phyloP scores from a whole-genome alignment of 2,797 vertebrate species.

The Crenichthys baileyi region DNA sequence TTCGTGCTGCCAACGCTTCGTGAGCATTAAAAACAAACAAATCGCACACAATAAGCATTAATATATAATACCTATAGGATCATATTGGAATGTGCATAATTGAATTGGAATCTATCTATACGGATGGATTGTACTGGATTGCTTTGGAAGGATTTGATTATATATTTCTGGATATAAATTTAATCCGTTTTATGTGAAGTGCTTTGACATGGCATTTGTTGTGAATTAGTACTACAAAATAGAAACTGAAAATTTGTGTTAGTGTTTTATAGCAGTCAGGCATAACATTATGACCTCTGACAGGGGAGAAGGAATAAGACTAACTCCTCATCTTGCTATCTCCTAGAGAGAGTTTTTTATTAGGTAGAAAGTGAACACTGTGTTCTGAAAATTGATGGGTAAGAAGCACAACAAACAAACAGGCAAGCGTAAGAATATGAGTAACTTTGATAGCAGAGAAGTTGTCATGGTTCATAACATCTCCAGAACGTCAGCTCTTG shows the following conservation, averaged over 20 bases:
- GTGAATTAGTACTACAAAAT: background rate
- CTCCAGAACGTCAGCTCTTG: background rate
- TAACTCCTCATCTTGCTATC: background rate
- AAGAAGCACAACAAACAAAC: background rate
- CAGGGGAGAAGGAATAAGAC: background rate
- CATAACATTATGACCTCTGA: background rate
- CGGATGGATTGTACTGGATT: too few species aligned
- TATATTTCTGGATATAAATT: background rate
- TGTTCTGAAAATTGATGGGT: background rate
- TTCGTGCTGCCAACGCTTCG: slow-evolving; percentile 2
- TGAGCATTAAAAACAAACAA: background rate
- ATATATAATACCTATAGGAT: background rate
- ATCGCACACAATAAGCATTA: background rate
- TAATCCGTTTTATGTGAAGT: background rate
- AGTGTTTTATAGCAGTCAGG: background rate
- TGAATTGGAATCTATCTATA: background rate
- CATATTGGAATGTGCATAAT: background rate
- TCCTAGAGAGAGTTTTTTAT: background rate
- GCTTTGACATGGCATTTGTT: background rate
- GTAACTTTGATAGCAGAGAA: background rate
- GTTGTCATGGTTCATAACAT: background rate
- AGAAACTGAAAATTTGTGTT: background rate
- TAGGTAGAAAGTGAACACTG: background rate
- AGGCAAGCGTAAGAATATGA: background rate
- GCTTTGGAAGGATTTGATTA: background rate